phyloP scores from a whole-genome alignment of 2,888 invertebrate species.

The Rhagium mordax region DNA sequence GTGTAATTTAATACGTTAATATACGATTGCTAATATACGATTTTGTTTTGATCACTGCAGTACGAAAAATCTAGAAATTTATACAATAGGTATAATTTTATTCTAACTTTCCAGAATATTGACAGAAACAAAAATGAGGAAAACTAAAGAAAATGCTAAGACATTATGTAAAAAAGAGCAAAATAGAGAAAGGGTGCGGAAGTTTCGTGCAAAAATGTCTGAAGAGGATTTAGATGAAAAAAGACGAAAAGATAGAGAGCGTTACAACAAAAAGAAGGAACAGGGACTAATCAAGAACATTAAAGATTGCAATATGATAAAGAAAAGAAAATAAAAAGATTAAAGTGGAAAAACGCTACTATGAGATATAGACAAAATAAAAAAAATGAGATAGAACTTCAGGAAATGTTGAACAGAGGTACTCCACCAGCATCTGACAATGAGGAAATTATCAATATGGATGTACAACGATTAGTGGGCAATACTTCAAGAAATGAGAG shows the following conservation, averaged over 20 bases:
- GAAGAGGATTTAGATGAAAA: neutral
- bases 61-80: too few species aligned
- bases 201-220: neutral
- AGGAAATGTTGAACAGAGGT: neutral
- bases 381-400: neutral
- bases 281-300: too few species aligned
- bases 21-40: too few species aligned
- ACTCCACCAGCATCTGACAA: neutral
- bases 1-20: too few species aligned
- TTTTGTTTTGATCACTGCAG: neutral
- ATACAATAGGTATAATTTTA: too few species aligned
- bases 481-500: neutral
- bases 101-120: neutral
- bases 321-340: neutral
- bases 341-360: neutral
- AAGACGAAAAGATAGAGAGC: neutral
- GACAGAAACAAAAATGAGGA: neutral
- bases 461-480: neutral
- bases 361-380: neutral
- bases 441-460: neutral
- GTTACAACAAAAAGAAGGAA: neutral
- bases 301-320: too few species aligned
- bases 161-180: neutral
- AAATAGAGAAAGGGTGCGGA: neutral
- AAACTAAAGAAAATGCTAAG: neutral